Evolutionary conservation across 1,140 invertebrate genomes (phyloP).

Genomic region (Bombus soroeensis): DNA sequence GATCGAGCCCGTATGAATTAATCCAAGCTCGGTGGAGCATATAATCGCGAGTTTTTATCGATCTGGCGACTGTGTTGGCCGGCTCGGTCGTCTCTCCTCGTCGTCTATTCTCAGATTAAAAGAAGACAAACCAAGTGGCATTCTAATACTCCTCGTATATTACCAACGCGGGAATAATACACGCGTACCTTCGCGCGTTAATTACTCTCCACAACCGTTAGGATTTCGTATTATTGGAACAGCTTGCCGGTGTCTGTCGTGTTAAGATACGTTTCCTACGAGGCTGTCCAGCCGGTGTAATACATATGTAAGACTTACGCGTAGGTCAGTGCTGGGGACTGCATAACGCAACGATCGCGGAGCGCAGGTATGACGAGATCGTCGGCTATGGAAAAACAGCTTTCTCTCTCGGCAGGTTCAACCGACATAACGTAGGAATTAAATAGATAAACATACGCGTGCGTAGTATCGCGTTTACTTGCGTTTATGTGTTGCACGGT

Average conservation of each 20-base stretch:
- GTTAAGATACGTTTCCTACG: constrained; percentile 50
- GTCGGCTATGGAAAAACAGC: constrained; percentile 79
- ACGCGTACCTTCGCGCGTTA: neutral
- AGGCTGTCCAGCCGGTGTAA: constrained; percentile 30
- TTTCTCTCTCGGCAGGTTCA: constrained; percentile 81
- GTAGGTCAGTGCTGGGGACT: constrained; percentile 65
- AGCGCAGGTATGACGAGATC: constrained; percentile 73
- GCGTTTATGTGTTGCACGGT: constrained; percentile 26
- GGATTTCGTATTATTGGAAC: constrained; percentile 33
- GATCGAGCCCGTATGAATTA: constrained; percentile 39
- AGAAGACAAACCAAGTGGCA: neutral
- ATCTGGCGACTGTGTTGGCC: neutral
- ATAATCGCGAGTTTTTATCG: constrained; percentile 35
- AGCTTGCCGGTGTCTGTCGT: neutral
- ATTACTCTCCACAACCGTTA: neutral
- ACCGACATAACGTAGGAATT: constrained; percentile 76
- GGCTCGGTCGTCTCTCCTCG: too few relatives aligned
- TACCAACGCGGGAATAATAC: neutral
- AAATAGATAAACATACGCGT: constrained; percentile 80
- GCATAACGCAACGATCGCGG: constrained; percentile 68
- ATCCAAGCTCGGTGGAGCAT: constrained; percentile 41
- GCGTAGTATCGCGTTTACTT: constrained; percentile 56
- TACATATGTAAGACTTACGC: constrained; percentile 44
- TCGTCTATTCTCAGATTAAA: neutral
- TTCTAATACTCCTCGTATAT: neutral